Base-by-base conservation (phyloP, 2,888 invertebrate species). In the Lomographa bimaculata region DNA sequence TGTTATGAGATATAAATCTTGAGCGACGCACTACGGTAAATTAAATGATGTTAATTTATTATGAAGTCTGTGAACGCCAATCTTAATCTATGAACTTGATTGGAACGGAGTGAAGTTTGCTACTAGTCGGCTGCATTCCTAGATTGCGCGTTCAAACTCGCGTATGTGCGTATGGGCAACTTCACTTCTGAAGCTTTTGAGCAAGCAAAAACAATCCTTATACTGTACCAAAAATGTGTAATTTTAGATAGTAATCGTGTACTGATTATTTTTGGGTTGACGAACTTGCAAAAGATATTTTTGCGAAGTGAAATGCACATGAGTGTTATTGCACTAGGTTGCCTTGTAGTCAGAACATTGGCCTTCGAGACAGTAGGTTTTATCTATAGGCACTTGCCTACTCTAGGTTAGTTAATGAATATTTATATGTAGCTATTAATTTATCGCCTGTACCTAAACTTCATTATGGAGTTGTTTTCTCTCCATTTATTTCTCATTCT, bases 81-180 rank as follows among this genome's bases (percentile, higher is more conserved):
- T 86, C 81, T 72, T 82, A 84, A 84, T 87, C 86, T 86, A 83
- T 87, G 87, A 87, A 86, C 86, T 87, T 86, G 86, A 82, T 84
- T 82, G 78, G 60, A 75, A 53, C 62, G 58, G 35, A 34, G 58
- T 64, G 87, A 89, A 84, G 79, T 74, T 71, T 44, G 67, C 54
- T 10, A 54, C 76, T 56, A 57, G 63, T 67, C 57, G 57, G 62
- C 55, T 78, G 82, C 86, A 85, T 79, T 83, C 79, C 79, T 72
- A 73, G 70, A 60, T 64, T 72, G 80, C 69, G 74, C 57, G 57
- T 77, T 69, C 78, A 81, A 77, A 62, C 60, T 54, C 69, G 62
- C 78, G 57, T 64, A 73, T 71, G 74, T 78, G 62, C 45, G 50
- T 52, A 62, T 56, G 47, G 54, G 64, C 52, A 71, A 70, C 67